These are phyloP conservation scores for Acromyrmex heyeri DNA, from an alignment of 1,140 invertebrate genomes.

Conservation along the genomic window DNA sequence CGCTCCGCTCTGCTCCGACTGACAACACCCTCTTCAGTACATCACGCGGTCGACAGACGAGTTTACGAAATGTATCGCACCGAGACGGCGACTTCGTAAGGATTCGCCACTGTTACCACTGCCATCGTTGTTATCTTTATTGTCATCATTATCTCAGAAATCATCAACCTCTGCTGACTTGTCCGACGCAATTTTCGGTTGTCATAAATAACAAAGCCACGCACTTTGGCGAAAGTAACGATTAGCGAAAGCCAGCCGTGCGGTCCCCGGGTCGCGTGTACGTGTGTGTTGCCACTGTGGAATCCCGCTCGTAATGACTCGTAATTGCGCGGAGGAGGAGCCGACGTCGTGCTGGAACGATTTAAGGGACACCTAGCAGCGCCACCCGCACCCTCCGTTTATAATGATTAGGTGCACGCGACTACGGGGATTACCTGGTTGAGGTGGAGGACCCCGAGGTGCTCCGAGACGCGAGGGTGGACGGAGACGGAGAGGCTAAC, in stretches of 20 bases:
- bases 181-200: neutral
- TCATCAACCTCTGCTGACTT: neutral
- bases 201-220: conserved; percentile 46
- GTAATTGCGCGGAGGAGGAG: conserved; percentile 76
- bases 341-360: conserved; percentile 74
- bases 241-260: neutral
- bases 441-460: conserved; percentile 62
- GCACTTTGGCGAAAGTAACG: conserved; percentile 35
- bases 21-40: conserved; percentile 49
- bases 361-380: conserved; percentile 76
- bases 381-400: conserved; percentile 51
- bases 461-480: conserved; percentile 65
- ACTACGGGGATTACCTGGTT: conserved; percentile 70
- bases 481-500: conserved; percentile 25
- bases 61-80: conserved; percentile 9
- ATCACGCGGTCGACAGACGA: conserved; percentile 30
- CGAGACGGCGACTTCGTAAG: neutral
- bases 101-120: neutral
- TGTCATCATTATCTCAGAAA: neutral
- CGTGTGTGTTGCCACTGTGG: conserved; percentile 57
- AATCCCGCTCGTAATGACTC: conserved; percentile 76
- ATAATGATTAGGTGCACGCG: conserved; percentile 77
- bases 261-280: conserved; percentile 11
- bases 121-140: neutral
- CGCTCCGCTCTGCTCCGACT: conserved; percentile 28